phyloP scores from a whole-genome alignment of 2,888 invertebrate species.

The Nemotelus pantherinus region DNA sequence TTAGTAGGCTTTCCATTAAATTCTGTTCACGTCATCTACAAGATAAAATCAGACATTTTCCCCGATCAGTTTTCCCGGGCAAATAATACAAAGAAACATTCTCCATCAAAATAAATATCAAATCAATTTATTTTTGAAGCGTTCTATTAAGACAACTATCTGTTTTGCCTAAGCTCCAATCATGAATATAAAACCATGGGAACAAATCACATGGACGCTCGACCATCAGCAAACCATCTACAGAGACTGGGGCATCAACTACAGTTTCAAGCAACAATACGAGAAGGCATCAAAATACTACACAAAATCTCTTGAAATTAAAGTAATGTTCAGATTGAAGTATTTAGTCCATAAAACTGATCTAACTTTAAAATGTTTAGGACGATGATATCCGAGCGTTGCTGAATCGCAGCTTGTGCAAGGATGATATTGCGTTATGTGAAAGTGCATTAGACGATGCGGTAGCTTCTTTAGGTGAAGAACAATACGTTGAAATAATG shows the following conservation, averaged over 20 bases:
- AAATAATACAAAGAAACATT: too few species aligned
- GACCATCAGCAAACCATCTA: conserved; percentile 60
- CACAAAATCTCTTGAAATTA: conserved; percentile 57
- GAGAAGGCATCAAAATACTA: conserved; percentile 60
- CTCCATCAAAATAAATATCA: too few species aligned
- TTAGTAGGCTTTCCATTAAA: too few species aligned
- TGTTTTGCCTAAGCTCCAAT: too few species aligned
- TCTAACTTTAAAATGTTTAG: background rate
- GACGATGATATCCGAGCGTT: conserved; percentile 56
- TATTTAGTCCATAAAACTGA: background rate
- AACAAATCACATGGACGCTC: conserved; percentile 56
- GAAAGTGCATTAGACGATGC: conserved; percentile 57
- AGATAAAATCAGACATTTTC: too few species aligned
- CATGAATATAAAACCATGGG: conserved; percentile 53
- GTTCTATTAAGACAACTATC: too few species aligned
- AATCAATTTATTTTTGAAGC: too few species aligned
- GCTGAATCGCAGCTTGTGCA: conserved; percentile 58
- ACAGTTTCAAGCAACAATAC: conserved; percentile 58
- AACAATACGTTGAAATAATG: background rate
- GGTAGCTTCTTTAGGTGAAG: conserved; percentile 56
- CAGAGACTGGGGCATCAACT: conserved; percentile 61
- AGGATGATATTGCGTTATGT: conserved; percentile 58
- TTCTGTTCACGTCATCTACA: too few species aligned
- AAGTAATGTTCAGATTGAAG: conserved; percentile 29
- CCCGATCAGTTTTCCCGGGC: too few species aligned